Conservation (phyloP, 2,888 invertebrate species). For the Microplitis deprimator region DNA sequence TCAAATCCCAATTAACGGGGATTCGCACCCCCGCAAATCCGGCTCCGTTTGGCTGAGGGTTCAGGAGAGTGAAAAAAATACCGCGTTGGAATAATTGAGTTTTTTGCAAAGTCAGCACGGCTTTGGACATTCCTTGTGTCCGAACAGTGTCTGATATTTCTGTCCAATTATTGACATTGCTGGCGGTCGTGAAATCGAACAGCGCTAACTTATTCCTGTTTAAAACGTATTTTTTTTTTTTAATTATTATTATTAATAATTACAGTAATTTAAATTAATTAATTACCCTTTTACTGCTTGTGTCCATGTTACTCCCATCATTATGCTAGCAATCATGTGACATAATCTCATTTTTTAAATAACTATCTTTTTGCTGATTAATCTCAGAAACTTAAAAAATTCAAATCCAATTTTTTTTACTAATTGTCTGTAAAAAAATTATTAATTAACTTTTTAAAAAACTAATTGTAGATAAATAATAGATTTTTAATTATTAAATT, state of each 20-base stretch:
- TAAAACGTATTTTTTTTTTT: constrained; percentile 30
- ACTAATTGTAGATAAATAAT: too few relatives aligned
- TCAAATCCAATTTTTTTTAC: too few relatives aligned
- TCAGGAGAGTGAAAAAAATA: constrained; percentile 77
- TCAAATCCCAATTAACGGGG: constrained; percentile 73
- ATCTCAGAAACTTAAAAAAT: neutral
- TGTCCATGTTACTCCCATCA: neutral
- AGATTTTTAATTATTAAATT: too few relatives aligned
- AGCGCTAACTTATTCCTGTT: constrained; percentile 56
- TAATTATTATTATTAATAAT: neutral
- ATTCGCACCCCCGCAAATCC: constrained; percentile 78
- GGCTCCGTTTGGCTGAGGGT: constrained; percentile 80
- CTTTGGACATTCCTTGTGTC: constrained; percentile 79
- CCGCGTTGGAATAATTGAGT: constrained; percentile 76
- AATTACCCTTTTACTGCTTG: constrained; percentile 12
- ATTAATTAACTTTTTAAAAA: too few relatives aligned
- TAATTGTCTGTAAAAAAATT: too few relatives aligned
- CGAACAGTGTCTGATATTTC: constrained; percentile 79
- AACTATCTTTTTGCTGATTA: neutral
- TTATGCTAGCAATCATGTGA: constrained; percentile 6
- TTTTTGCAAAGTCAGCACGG: constrained; percentile 75
- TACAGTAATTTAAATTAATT: neutral
- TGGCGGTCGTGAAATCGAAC: constrained; percentile 76
- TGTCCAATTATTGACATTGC: constrained; percentile 74
- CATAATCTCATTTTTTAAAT: neutral